Evolutionary conservation across 2,797 vertebrate genomes (phyloP).

Genomic region (Ibycter americanus): DNA sequence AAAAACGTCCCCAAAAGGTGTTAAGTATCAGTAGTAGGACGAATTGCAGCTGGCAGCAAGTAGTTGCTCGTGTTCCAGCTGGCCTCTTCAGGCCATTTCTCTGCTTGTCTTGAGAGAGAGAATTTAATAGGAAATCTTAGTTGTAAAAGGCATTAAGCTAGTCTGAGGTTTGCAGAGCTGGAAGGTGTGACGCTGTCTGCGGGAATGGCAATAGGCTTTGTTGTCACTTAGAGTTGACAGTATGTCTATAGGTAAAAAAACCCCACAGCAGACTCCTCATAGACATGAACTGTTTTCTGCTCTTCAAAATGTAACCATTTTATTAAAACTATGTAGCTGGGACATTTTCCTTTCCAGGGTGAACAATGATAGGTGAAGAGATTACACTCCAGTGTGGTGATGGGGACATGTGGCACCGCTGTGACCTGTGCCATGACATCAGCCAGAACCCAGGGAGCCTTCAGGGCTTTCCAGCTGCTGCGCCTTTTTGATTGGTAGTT

Average conservation of each 20-base stretch:
- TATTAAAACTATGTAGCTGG: neutral
- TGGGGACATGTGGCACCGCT: neutral
- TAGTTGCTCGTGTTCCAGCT: neutral
- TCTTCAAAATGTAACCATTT: neutral
- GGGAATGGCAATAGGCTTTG: neutral
- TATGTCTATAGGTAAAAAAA: neutral
- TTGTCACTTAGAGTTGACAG: neutral
- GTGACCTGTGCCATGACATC: neutral
- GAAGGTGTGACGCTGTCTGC: neutral
- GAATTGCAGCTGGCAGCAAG: neutral
- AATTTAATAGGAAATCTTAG: neutral
- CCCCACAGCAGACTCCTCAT: neutral
- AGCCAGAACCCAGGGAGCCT: neutral
- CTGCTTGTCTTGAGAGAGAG: neutral
- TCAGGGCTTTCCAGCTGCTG: neutral
- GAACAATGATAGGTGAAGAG: neutral
- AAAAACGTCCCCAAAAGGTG: neutral
- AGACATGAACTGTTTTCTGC: neutral
- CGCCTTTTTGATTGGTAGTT: neutral
- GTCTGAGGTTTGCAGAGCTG: neutral
- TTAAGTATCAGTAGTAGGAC: neutral
- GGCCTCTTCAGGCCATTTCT: neutral
- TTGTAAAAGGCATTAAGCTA: neutral
- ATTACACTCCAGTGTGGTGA: rapidly evolving
- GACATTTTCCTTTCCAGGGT: neutral